Base-by-base conservation (phyloP, 2,797 vertebrate species). In the Spondyliosoma cantharus region DNA sequence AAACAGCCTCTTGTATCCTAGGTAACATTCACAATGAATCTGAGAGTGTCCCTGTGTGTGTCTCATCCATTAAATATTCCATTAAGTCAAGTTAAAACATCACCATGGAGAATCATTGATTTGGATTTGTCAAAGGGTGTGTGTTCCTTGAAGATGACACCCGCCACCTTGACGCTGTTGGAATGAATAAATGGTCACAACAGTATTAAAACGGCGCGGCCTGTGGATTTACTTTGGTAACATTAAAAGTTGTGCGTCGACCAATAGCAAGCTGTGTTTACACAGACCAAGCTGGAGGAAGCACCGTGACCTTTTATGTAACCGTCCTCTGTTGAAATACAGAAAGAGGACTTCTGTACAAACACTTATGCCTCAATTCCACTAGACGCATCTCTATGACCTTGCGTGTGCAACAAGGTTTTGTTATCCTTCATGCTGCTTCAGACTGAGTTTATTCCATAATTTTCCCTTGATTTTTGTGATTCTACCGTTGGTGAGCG, bases 1-100 rank as follows among this genome's bases (percentile, higher is more conserved):
- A 81, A 86, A 77, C 42, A 57, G 27, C 37, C 22, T 56, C 2
- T 4, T 19, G 20, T 54, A 29, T 46, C 46, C 60, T 25, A 19
- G 27, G 54, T 19, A 24, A 75, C 32, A 15, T 15, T 59, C 45
- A 62, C 2, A 24, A 9, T 52, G 45, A 46, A 42, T 60, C 16
- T 20, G 16, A 60, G 54, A 4, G 19, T 32, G 5, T 58, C 54
- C 48, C 37, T 65, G 29, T 49, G 13, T 54, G 45, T 58, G 14
- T 64, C 20, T 73, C 46, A 24, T 57, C n/a, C 1, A 1, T 76
- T 69, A 17, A 29, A 49, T 68, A 63, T 75, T 52, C 37, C 3
- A 5, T 53, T 22, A 19, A 45, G 14, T 50, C 62, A 3, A 25
- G 56, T 49, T 57, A 15, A 17, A 49, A 12, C 42, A 49, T 22